Conservation (phyloP, 2,888 invertebrate species). For the Tricholauxania praeusta region DNA sequence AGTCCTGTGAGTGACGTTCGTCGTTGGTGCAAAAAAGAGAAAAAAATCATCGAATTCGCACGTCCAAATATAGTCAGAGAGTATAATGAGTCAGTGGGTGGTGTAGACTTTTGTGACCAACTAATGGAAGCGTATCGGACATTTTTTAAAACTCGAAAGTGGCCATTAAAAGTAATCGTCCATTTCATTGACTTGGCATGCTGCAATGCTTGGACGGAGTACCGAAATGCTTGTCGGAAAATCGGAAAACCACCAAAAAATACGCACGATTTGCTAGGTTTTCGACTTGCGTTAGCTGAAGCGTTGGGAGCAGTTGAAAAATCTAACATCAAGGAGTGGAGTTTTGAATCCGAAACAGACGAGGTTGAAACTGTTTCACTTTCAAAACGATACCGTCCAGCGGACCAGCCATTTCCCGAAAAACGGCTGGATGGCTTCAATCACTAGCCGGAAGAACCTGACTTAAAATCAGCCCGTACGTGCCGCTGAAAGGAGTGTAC, state of each 20-base stretch:
- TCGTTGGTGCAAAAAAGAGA: slow-evolving; percentile 29
- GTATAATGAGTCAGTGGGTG: slow-evolving; percentile 40
- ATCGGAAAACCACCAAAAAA: slow-evolving; percentile 2
- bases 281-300: slow-evolving; percentile 33
- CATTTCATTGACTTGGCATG: slow-evolving; percentile 38
- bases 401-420: slow-evolving; percentile 24
- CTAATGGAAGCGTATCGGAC: slow-evolving; percentile 33
- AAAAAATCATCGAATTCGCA: slow-evolving; percentile 36
- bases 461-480: slow-evolving; percentile 36
- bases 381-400: slow-evolving; percentile 27
- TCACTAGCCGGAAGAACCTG: slow-evolving; percentile 31
- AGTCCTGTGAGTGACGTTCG: slow-evolving; percentile 24
- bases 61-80: slow-evolving; percentile 35
- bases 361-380: not conserved
- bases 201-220: slow-evolving; percentile 37
- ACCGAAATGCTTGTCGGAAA: slow-evolving; percentile 25
- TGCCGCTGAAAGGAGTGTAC: slow-evolving; percentile 29
- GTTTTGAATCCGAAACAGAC: not conserved
- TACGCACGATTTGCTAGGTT: slow-evolving; percentile 27
- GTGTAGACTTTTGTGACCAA: slow-evolving; percentile 41
- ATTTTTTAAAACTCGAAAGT: slow-evolving; percentile 41
- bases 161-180: slow-evolving; percentile 35
- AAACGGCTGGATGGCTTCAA: slow-evolving; percentile 29
- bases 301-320: not conserved
- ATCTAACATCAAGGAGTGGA: slow-evolving; percentile 27